Evolutionary conservation across 2,113 vertebrate genomes (phyloP).

Genomic region (Tinamus guttatus): DNA sequence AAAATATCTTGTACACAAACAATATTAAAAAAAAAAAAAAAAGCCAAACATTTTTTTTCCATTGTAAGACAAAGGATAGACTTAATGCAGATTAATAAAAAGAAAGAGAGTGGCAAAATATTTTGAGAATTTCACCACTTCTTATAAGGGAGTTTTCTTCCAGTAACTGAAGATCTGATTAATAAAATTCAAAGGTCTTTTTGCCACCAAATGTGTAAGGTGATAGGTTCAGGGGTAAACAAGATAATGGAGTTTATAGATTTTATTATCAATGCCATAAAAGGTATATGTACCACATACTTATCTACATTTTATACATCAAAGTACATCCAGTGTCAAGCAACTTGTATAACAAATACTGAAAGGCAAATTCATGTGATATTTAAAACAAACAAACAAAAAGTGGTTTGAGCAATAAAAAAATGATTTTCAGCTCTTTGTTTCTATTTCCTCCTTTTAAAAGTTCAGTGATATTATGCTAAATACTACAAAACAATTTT

Average conservation of each 20-base stretch:
- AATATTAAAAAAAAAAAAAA: not conserved
- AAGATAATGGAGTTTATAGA: not conserved
- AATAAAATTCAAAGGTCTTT: not conserved
- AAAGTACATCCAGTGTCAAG: not conserved
- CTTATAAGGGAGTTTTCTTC: fast-evolving
- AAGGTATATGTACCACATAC: not conserved
- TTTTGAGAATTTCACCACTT: not conserved
- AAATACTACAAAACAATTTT: too few species aligned
- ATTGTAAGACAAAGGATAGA: fast-evolving
- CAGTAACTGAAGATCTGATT: not conserved
- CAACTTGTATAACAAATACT: too few species aligned
- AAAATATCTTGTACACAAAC: not conserved
- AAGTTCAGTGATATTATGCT: not conserved
- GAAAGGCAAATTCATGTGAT: too few species aligned
- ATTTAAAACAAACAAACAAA: not conserved
- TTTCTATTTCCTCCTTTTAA: not conserved
- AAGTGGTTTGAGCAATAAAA: not conserved
- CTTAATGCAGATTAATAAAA: not conserved
- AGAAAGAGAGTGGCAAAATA: not conserved
- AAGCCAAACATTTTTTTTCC: fast-evolving
- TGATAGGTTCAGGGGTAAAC: not conserved
- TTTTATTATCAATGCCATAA: too few species aligned
- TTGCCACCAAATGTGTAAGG: not conserved
- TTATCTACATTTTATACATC: not conserved
- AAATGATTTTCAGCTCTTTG: too few species aligned